Evolutionary conservation across 2,113 vertebrate genomes (phyloP), one percentile per base, ranked within the genome.

Genomic region (Rhinolophus ferrumequinum): DNA sequence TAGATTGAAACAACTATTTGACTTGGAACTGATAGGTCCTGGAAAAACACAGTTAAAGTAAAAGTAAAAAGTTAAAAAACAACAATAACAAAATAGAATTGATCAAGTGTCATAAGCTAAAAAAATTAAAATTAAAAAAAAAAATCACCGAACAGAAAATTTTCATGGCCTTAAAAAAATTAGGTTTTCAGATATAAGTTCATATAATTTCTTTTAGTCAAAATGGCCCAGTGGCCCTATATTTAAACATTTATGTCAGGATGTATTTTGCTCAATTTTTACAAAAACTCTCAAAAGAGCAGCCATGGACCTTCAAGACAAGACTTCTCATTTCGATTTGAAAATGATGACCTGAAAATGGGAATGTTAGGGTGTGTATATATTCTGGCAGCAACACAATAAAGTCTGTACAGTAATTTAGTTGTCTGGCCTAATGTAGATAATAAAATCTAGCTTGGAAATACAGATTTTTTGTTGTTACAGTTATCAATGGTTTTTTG

Each of bases 81-180:
- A 44, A 44, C 41, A 44, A 44, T 44, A 44, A 44, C 41, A 64
- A 88, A 22, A 54, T 33, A 69, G n/a, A 70, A 60, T 62, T 83
- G 75, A 47, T 47, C 12, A 52, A 66, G 50, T 60, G 19, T 60
- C 60, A 15, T 80, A 50, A 92, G 21, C 8, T 38, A 38, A 79
- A 86, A 83, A 62, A 91, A 66, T 72, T 67, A 76, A 69, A 91
- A 66, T 47, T 76, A 69, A 58, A 24, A 62, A 91, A n/a, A n/a
- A 66, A 73, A 83, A 76, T 60, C 26, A 47, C 38, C 60, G 70
- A 77, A 28, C 52, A 28, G 41, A 35, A 84, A 88, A 26, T n/a
- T 47, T 69, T 76, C 69, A 77, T 35, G 12, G 44, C 44, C 62
- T 89, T 66, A 15, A 62, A 70, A 18, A 70, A 33, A 24, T 13